Percentiles rank a stretch among this genome's conserved stretches.
Conservation (phyloP, 1,140 invertebrate species). For the Andrena cerasifolii region DNA sequence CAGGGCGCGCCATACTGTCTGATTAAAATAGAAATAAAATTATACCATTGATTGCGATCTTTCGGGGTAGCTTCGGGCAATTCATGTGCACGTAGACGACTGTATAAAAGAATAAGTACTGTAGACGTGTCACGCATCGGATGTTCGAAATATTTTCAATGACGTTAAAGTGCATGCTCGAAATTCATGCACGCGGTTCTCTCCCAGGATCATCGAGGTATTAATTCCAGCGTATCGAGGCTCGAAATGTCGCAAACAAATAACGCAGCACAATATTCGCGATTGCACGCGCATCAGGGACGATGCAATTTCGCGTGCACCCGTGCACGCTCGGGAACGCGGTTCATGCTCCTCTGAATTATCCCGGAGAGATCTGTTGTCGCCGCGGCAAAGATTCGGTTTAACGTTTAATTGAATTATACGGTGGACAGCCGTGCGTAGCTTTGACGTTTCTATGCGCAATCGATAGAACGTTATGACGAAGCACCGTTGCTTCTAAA, state of each 20-base stretch:
- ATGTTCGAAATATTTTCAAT: no score
- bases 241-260: not conserved
- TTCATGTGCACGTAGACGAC: no score
- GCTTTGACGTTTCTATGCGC: not conserved
- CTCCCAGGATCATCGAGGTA: not conserved
- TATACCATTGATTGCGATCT: no score
- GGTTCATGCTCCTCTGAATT: not conserved
- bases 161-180: no score
- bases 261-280: not conserved
- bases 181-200: no score
- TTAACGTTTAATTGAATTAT: constrained; percentile 13
- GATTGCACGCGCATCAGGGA: not conserved
- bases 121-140: no score
- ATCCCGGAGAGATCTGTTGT: not conserved
- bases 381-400: not conserved
- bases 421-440: no score
- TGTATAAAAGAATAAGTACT: no score
- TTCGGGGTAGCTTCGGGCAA: no score
- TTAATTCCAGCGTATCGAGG: constrained; percentile 11
- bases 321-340: not conserved
- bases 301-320: constrained; percentile 13
- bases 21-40: no score
- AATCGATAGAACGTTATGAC: not conserved
- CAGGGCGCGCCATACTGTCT: no score
- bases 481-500: not conserved